phyloP scores from a whole-genome alignment of 2,113 vertebrate species.

The Edolisoma coerulescens region DNA sequence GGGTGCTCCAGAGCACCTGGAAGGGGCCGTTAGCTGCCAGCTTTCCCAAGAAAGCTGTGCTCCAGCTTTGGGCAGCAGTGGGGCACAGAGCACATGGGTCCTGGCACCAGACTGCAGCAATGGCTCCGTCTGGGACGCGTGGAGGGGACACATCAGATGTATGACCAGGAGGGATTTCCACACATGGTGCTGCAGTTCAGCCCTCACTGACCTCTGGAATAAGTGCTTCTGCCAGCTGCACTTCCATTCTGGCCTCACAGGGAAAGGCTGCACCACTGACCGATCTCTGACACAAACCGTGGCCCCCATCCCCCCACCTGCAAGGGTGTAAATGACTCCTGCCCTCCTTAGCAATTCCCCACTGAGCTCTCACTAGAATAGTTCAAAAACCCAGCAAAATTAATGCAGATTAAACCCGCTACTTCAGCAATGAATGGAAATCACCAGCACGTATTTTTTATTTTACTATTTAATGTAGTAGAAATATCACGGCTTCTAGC shows the following conservation, averaged over 20 bases:
- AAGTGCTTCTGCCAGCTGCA: background rate
- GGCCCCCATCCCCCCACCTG: too few relatives aligned
- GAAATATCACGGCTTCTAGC: background rate
- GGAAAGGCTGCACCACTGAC: rapidly evolving
- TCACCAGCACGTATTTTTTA: background rate
- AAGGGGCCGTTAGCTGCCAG: rapidly evolving
- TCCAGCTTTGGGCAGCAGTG: background rate
- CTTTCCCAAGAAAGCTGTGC: background rate
- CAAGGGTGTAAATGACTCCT: background rate
- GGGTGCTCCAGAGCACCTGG: background rate
- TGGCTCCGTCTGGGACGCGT: rapidly evolving
- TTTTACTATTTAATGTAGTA: background rate
- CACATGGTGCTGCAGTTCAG: background rate
- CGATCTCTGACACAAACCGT: rapidly evolving
- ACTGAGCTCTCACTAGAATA: background rate
- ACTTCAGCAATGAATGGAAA: background rate
- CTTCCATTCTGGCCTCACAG: background rate
- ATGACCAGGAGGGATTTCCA: background rate
- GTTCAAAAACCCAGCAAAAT: background rate
- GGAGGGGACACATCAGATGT: background rate
- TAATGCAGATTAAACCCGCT: background rate
- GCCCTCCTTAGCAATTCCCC: background rate
- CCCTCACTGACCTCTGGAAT: background rate
- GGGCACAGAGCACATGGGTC: background rate
- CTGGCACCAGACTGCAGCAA: background rate